Evolutionary conservation across 1,140 invertebrate species (phyloP).

Genomic region (Drosophila mayri): DNA sequence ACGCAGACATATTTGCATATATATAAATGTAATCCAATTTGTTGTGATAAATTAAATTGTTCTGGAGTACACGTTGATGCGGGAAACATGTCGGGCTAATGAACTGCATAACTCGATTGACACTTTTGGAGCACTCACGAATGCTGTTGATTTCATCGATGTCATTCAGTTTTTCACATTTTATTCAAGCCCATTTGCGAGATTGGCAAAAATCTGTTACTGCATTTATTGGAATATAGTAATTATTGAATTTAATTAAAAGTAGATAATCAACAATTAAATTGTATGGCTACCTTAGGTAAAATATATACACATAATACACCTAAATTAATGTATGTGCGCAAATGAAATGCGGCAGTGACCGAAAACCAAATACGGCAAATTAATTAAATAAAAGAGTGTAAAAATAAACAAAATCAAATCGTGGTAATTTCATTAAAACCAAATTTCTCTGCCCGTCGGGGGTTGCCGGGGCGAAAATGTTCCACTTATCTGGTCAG

Average conservation of each 20-base stretch:
- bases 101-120: slow-evolving; percentile 49
- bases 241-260: slow-evolving; percentile 71
- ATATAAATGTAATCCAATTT: slow-evolving; percentile 60
- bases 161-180: slow-evolving; percentile 16
- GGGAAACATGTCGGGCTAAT: slow-evolving; percentile 29
- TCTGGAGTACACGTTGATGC: slow-evolving; percentile 46
- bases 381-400: slow-evolving; percentile 75
- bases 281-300: slow-evolving; percentile 74
- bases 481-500: slow-evolving; percentile 39
- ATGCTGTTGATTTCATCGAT: slow-evolving; percentile 26
- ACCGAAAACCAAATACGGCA: slow-evolving; percentile 59
- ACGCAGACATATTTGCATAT: slow-evolving; percentile 17
- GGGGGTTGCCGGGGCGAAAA: neutral
- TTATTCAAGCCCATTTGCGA: slow-evolving; percentile 17
- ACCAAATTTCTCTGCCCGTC: slow-evolving; percentile 23
- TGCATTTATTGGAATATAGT: slow-evolving; percentile 44
- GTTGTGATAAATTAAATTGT: slow-evolving; percentile 74
- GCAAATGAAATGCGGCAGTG: slow-evolving; percentile 20
- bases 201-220: slow-evolving; percentile 33
- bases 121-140: slow-evolving; percentile 37
- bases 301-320: slow-evolving; percentile 49
- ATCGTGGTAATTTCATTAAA: slow-evolving; percentile 69
- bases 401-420: slow-evolving; percentile 70
- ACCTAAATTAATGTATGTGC: slow-evolving; percentile 31
- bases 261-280: slow-evolving; percentile 75